Base-by-base conservation (phyloP, 2,888 invertebrate species). In the Saturnia pavonia region DNA sequence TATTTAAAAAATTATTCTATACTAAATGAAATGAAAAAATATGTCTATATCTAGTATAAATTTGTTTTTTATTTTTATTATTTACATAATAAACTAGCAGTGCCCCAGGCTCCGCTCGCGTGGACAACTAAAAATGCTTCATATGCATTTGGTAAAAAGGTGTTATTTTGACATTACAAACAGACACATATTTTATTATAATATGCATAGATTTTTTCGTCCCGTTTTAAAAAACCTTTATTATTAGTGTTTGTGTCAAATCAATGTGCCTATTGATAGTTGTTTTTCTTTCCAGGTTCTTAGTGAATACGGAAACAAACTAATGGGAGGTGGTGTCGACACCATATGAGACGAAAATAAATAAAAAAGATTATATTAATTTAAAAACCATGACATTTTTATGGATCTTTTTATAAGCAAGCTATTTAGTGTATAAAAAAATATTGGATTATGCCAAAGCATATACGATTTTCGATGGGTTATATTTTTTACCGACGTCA, bases 271-370 rank as follows among this genome's bases (percentile, higher is more conserved):
- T 60, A 25, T 60, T 57, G 54, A 22, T n/a, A 1, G n/a, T 66
- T 67, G 8, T 9, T 43, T 79, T 83, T 77, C 75, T 74, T 95
- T 95, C 69, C 94, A 97, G 97, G 96, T 97, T 83, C 95, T 97
- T 79, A 96, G 96, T 87, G 95, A 97, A 86, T 97, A 97, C 86
- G 97, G 97, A 74, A 96, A 97, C 76, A 97, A 97, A 92, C 94
- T 97, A 80, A 96, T 97, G 82, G 97, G 97, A 74, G 91, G 89
- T 12, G 93, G 92, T 48, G 88, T 91, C 3, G 93, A 94, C 80
- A 88, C 88, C 22, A 91, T 93, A 68, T 93, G 80, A 86, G 22
- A 19, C 11, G 45, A 25, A 66, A 48, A 43, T 72, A 74, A 69
- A 72, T 72, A 74, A 72, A 69, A 72, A 48, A 60, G 16, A 25